Evolutionary conservation across 1,140 invertebrate genomes (phyloP), one percentile per base, ranked within the genome.

Genomic region (Wasmannia auropunctata): DNA sequence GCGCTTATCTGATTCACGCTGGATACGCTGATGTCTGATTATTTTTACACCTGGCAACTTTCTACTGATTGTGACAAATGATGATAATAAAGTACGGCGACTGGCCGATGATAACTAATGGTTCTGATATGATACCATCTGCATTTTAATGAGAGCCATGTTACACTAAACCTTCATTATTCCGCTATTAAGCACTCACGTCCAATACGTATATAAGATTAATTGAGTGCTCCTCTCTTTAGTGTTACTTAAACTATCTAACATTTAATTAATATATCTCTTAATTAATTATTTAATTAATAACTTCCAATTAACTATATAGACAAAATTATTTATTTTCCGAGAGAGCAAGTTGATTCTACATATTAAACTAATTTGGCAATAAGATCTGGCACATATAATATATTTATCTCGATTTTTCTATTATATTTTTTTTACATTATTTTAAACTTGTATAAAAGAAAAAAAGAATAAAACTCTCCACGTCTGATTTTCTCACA

Each of bases 31-130:
- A 63, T 70, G 63, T 65, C 19, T 56, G 34, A 84, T 85, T 90
- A 89, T 79, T 54, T 62, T 49, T 69, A 69, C 49, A 28, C 67
- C 14, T 83, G 34, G 34, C 46, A 70, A 83, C 87, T 89, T 89
- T 89, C 87, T 86, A 89, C 62, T 67, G 43, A 51, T 89, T 80
- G 51, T 70, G 56, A 72, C 54, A 56, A 86, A 86, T 43, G 37
- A 25, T 25, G 40, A 60, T 83, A 43, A 72, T 83, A 60, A 83
- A 83, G 5, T 19, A 14, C 14, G 14, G 46, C 22, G 67, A 34
- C 40, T n/a, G 67, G 51, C 25, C 79, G 51, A 72, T 60, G 51
- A 81, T 72, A 51, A 81, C 19, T 58, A 58, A 70, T 72, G 14
- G 56, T 72, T 70, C 65, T 2, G 79, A 74, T 58, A 72, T 43